A percentile compares a stretch with the other conserved stretches of the same genome.
Conservation (phyloP, 2,797 vertebrate species). For the Catharus ustulatus region DNA sequence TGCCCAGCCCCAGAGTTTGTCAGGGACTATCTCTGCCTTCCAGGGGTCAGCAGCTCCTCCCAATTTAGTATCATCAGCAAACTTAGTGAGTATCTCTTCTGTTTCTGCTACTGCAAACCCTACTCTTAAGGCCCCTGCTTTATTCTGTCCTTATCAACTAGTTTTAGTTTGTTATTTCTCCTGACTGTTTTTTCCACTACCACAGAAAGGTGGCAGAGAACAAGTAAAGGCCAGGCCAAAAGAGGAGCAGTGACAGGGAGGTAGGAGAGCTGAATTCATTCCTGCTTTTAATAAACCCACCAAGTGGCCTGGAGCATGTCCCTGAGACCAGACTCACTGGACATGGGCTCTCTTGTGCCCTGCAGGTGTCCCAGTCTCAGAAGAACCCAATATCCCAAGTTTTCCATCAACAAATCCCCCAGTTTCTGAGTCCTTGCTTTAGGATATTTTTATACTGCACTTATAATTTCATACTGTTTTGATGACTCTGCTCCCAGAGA, state of each 20-base stretch:
- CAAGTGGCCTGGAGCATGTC: neutral
- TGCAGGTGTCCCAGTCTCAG: neutral
- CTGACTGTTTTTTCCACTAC: neutral
- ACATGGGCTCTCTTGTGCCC: accelerated
- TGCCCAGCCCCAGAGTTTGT: neutral
- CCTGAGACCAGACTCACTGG: neutral
- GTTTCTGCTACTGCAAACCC: neutral
- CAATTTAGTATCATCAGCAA: neutral
- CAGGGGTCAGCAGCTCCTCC: neutral
- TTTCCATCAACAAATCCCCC: neutral
- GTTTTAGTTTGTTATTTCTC: neutral
- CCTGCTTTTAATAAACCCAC: neutral
- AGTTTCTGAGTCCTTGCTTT: neutral
- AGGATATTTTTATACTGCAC: neutral
- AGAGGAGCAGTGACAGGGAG: neutral
- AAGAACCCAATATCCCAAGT: neutral
- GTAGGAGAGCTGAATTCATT: neutral
- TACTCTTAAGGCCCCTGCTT: neutral
- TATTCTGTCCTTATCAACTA: neutral
- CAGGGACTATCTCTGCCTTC: neutral
- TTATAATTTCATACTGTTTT: neutral
- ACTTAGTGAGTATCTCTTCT: neutral
- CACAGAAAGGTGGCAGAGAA: neutral
- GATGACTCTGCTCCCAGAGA: neutral
- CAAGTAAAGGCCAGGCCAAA: neutral